Percentiles rank a stretch among this genome's conserved stretches.
These are phyloP conservation scores for Nezara viridula DNA, from an alignment of 2,888 invertebrate species.

Conservation along the genomic window DNA sequence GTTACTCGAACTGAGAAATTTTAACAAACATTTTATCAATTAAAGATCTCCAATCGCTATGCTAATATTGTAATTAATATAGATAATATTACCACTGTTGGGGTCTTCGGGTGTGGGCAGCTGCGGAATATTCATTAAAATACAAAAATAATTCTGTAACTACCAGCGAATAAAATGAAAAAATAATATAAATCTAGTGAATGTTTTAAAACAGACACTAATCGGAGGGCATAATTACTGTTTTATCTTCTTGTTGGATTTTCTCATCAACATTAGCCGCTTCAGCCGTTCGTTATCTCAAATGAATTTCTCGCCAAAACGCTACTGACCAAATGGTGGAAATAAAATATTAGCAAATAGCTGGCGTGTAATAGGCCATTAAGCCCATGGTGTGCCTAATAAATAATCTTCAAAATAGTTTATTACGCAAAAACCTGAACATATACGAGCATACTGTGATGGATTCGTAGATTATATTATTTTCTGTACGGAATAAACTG, in stretches of 20 bases:
- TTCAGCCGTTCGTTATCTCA: not conserved
- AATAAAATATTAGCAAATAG: not conserved
- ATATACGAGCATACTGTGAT: not conserved
- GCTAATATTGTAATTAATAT: too few relatives aligned
- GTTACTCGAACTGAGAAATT: too few relatives aligned
- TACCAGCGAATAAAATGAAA: too few relatives aligned
- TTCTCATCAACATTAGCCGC: not conserved
- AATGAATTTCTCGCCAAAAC: not conserved
- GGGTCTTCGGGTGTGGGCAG: too few relatives aligned
- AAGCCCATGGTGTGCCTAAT: not conserved
- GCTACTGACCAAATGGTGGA: not conserved
- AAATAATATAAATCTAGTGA: not conserved
- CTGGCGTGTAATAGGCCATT: not conserved
- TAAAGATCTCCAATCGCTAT: too few relatives aligned
- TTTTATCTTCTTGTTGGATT: not conserved
- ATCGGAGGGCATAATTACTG: not conserved
- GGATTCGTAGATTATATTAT: not conserved
- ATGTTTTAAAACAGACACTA: not conserved
- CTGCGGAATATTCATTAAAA: too few relatives aligned
- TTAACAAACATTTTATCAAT: too few relatives aligned
- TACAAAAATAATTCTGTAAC: too few relatives aligned
- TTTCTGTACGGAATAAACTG: too few relatives aligned
- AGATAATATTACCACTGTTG: too few relatives aligned
- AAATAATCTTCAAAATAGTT: slow-evolving; percentile 6
- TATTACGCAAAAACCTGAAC: not conserved